phyloP scores from a whole-genome alignment of 2,113 vertebrate genomes.

The Xenopus laevis region DNA sequence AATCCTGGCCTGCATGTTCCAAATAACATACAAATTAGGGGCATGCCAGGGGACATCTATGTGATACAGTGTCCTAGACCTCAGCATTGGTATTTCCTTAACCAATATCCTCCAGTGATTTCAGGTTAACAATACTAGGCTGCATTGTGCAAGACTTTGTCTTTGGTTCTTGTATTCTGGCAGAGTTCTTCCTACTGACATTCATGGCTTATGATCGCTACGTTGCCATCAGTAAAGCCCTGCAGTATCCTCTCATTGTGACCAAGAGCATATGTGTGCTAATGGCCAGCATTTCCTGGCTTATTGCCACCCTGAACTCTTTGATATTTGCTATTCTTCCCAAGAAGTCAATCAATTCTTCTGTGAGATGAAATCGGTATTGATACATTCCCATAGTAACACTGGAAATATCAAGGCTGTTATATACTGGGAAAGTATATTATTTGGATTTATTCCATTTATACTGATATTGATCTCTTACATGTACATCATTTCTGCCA shows the following conservation, averaged over 20 bases:
- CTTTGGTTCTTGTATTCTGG: background rate
- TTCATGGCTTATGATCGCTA: conserved; percentile 28
- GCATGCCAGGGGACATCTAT: too few species aligned
- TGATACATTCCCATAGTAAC: background rate
- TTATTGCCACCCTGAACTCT: background rate
- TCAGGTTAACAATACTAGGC: background rate
- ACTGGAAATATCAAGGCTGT: background rate
- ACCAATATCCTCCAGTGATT: too few species aligned
- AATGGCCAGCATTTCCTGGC: background rate
- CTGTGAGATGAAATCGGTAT: conserved; percentile 8
- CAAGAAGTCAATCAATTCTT: conserved; percentile 21
- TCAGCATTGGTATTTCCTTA: too few species aligned
- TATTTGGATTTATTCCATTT: conserved; percentile 50
- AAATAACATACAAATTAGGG: too few species aligned
- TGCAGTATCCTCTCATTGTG: background rate
- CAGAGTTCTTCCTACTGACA: conserved; percentile 1
- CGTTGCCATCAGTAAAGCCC: conserved; percentile 13
- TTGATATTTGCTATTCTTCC: background rate
- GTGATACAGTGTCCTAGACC: too few species aligned
- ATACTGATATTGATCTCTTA: conserved; percentile 50
- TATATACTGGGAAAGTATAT: conserved; percentile 36
- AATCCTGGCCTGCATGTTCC: too few species aligned
- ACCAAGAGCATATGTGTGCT: background rate
- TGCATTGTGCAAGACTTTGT: conserved; percentile 15
- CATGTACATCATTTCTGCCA: conserved; percentile 18